Conservation (phyloP, 2,797 vertebrate species). For the Rhabdophis nuchalis region DNA sequence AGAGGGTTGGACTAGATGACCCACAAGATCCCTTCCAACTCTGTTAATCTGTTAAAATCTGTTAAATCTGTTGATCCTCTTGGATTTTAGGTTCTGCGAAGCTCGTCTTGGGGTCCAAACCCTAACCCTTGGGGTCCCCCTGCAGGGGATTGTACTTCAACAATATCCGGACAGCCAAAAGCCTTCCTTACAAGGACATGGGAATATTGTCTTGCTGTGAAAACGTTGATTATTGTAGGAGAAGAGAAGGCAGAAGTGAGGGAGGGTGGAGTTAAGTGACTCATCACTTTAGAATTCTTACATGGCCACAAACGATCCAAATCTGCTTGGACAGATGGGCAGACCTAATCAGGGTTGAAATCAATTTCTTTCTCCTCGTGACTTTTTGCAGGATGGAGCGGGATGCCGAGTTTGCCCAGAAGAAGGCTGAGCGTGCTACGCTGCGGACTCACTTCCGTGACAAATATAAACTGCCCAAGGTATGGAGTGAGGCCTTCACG, state of each 20-base stretch:
- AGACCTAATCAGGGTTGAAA: not conserved
- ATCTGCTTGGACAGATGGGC: not conserved
- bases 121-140: no score
- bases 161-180: no score
- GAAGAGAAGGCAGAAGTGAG: not conserved
- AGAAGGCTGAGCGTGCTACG: constrained; percentile 93
- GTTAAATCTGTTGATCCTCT: not conserved
- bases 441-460: constrained; percentile 91
- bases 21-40: no score
- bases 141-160: no score
- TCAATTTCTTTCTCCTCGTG: not conserved
- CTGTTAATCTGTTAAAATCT: no score
- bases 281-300: not conserved
- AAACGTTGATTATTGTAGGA: not conserved
- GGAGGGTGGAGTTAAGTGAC: not conserved
- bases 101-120: not conserved
- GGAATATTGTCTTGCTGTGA: not conserved
- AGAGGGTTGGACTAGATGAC: no score
- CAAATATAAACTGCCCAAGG: constrained; percentile 95
- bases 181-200: no score
- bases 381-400: constrained; percentile 82
- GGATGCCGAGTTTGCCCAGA: constrained; percentile 87
- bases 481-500: constrained; percentile 49
- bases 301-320: not conserved
- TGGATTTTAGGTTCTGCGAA: not conserved